Conservation (phyloP, 2,888 invertebrate genomes). For the Pristionchus entomophagus region DNA sequence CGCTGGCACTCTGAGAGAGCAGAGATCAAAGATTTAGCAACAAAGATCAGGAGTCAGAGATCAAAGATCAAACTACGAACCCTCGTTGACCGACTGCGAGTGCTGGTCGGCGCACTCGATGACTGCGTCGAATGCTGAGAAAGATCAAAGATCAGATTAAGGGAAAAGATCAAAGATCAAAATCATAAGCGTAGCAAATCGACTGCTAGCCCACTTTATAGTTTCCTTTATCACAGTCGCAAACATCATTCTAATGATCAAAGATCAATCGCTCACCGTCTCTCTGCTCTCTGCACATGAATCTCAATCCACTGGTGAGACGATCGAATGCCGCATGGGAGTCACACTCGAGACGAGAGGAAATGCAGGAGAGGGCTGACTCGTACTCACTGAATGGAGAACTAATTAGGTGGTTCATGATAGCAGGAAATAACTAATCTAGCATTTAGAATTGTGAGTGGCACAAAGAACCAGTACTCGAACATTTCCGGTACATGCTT, state of each 20-base stretch:
- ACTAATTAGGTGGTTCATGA: neutral
- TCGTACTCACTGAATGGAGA: slow-evolving; percentile 4
- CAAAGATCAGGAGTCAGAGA: neutral
- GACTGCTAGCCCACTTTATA: no score
- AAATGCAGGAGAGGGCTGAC: neutral
- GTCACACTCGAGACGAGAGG: neutral
- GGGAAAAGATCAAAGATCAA: neutral
- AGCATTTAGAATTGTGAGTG: no score
- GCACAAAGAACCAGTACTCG: no score
- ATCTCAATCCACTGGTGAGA: slow-evolving; percentile 60
- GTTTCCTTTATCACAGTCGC: no score
- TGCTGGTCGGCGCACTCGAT: slow-evolving; percentile 60
- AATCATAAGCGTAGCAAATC: no score
- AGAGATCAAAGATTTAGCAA: neutral
- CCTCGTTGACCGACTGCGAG: slow-evolving; percentile 53
- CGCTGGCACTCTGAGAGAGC: slow-evolving; percentile 24
- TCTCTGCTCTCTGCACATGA: slow-evolving; percentile 64
- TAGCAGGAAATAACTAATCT: no score
- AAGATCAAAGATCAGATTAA: neutral
- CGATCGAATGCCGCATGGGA: slow-evolving; percentile 56
- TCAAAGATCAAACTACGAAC: slow-evolving; percentile 42
- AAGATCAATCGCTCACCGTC: slow-evolving; percentile 46
- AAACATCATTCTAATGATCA: neutral
- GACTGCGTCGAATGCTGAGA: slow-evolving; percentile 60
- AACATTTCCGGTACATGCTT: no score